Evolutionary conservation across 1,140 invertebrate species (phyloP).

Genomic region (Sitophilus oryzae): DNA sequence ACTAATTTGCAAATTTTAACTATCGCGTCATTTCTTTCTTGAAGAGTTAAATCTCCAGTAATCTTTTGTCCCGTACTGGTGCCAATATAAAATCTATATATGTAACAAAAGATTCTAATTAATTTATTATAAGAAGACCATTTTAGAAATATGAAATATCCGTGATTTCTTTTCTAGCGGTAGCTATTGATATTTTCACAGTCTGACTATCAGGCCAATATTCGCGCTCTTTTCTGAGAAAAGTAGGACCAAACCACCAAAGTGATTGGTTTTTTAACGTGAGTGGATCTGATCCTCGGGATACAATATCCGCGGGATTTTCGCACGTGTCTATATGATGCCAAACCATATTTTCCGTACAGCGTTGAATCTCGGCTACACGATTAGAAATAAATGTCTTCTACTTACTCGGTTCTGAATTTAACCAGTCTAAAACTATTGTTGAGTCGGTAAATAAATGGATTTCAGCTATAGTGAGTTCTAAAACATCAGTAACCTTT

Average conservation of each 20-base stretch:
- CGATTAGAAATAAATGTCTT: conserved; percentile 38
- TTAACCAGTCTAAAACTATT: conserved; percentile 21
- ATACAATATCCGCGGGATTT: conserved; percentile 46
- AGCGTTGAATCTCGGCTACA: conserved; percentile 39
- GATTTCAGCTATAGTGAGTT: not conserved
- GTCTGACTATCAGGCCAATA: conserved; percentile 1
- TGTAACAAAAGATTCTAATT: not conserved
- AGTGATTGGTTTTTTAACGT: conserved; percentile 31
- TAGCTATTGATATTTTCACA: not conserved
- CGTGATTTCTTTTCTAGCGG: not conserved
- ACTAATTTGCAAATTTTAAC: conserved; percentile 3
- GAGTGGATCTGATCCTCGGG: conserved; percentile 37
- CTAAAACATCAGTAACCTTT: not conserved
- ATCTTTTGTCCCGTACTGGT: not conserved
- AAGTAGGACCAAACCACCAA: conserved; percentile 41
- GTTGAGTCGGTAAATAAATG: conserved; percentile 14
- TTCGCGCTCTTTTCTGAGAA: not conserved
- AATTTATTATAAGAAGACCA: not conserved
- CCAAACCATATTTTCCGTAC: conserved; percentile 30
- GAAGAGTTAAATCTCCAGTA: not conserved
- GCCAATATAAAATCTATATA: not conserved
- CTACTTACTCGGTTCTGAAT: conserved; percentile 7
- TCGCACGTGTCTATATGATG: conserved; percentile 7
- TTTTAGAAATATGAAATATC: conserved; percentile 1
- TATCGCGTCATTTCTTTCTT: conserved; percentile 7